Conservation (phyloP, 2,888 invertebrate species). For the Rhyacophila evoluta region DNA sequence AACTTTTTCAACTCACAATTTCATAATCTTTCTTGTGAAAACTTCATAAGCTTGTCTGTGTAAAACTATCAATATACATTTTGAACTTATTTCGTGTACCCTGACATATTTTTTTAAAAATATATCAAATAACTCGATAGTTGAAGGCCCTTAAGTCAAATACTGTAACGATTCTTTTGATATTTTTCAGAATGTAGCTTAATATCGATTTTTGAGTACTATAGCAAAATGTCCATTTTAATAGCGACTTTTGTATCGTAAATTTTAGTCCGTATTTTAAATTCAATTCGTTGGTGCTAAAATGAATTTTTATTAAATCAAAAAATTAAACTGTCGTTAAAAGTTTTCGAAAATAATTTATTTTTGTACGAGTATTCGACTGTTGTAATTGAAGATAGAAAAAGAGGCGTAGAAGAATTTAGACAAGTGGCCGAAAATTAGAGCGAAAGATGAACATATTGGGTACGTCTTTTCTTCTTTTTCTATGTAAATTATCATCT, state of each 20-base stretch:
- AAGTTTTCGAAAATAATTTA: constrained; percentile 35
- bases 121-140: not conserved
- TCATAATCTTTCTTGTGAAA: not conserved
- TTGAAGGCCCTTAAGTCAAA: not conserved
- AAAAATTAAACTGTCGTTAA: constrained; percentile 28
- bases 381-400: constrained; percentile 28
- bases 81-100: no score
- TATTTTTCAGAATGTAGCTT: constrained; percentile 44
- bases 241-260: constrained; percentile 31
- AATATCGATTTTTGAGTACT: constrained; percentile 41
- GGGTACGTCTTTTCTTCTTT: constrained; percentile 41
- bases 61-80: no score
- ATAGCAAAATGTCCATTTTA: constrained; percentile 44
- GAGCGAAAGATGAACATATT: constrained; percentile 51
- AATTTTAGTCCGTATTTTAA: constrained; percentile 43
- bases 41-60: not conserved
- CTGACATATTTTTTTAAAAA: no score
- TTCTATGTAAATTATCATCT: no score
- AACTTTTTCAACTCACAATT: not conserved
- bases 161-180: not conserved
- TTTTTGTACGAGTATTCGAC: constrained; percentile 41
- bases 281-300: constrained; percentile 53
- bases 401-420: constrained; percentile 33
- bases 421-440: constrained; percentile 23
- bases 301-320: constrained; percentile 32